Base-by-base conservation (phyloP, 2,797 vertebrate genomes). In the Hyperoplus lanceolatus region DNA sequence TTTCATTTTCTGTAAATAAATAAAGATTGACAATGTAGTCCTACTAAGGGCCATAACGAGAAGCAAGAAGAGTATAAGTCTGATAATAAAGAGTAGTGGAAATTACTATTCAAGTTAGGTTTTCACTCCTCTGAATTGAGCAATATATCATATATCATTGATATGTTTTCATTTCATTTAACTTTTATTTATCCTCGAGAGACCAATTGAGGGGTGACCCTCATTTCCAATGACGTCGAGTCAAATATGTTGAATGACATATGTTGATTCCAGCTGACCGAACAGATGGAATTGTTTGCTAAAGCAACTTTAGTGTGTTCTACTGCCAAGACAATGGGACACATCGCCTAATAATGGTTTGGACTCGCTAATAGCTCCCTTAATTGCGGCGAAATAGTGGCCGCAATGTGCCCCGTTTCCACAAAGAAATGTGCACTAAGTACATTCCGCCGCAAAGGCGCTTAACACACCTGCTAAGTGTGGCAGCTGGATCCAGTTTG, bases 241-340 rank as follows among this genome's bases (percentile, higher is more conserved):
- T n/a, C n/a, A n/a, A n/a, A n/a, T n/a, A n/a, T 29, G 86, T 92
- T 89, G 79, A 92, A 90, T 90, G 77, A 79, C 71, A 78, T 49
- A 85, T 81, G 88, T 89, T 90, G 29, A 3, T 29, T 29, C 29
- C 29, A 87, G 70, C 48, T 43, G 29, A 59, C 18, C 55, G 21
- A 73, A 64, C 39, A 60, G 71, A 84, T 60, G 41, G 36, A 66
- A 55, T 64, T 12, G 5, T 61, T 1, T 41, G 60, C 42, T 60
- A 69, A 81, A 70, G 45, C 43, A 77, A 67, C 38, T 61, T 48
- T n/a, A 2, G 18, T 51, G 3, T 59, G 45, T 62, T 9, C 29
- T 36, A 21, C n/a, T 55, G 49, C 43, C 39, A 60, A 76, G 50
- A 58, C 29, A 29, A 29, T 29, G 29, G 29, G 3, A 29, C 29